phyloP scores from a whole-genome alignment of 2,888 invertebrate species.

The Callyntrura sp. region DNA sequence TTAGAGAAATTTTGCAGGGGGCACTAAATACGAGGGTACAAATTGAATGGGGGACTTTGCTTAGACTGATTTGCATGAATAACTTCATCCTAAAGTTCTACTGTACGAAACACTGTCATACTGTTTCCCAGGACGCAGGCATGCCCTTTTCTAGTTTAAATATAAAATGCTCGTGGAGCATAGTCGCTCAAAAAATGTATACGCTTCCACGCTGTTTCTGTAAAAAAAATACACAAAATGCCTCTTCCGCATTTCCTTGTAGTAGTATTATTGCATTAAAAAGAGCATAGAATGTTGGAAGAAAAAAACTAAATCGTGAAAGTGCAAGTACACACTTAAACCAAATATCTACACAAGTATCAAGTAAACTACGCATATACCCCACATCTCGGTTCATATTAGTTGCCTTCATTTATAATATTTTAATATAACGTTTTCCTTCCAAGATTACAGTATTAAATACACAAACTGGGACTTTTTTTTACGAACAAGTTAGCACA shows the following conservation, averaged over 20 bases:
- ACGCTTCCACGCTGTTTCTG: conserved; percentile 15
- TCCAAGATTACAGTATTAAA: conserved; percentile 62
- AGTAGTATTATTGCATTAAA: conserved; percentile 76
- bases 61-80: not conserved
- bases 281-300: conserved; percentile 52
- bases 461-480: conserved; percentile 38
- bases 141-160: not conserved
- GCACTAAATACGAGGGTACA: too few species aligned
- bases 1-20: too few species aligned
- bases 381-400: not conserved
- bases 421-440: conserved; percentile 21
- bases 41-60: too few species aligned
- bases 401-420: not conserved
- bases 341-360: not conserved
- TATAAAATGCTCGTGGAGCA: not conserved
- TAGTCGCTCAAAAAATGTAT: conserved; percentile 42
- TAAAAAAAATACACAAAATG: conserved; percentile 69
- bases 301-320: conserved; percentile 59
- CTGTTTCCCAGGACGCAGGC: not conserved
- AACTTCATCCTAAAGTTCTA: not conserved
- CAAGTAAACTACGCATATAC: not conserved
- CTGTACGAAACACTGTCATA: not conserved
- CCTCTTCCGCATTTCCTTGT: conserved; percentile 73
- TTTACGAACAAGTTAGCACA: conserved; percentile 2
- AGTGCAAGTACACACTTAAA: conserved; percentile 55